These are phyloP conservation scores for Trididemnum clinides DNA, from an alignment of 23 tunicate genomes.

Conservation along the genomic window DNA sequence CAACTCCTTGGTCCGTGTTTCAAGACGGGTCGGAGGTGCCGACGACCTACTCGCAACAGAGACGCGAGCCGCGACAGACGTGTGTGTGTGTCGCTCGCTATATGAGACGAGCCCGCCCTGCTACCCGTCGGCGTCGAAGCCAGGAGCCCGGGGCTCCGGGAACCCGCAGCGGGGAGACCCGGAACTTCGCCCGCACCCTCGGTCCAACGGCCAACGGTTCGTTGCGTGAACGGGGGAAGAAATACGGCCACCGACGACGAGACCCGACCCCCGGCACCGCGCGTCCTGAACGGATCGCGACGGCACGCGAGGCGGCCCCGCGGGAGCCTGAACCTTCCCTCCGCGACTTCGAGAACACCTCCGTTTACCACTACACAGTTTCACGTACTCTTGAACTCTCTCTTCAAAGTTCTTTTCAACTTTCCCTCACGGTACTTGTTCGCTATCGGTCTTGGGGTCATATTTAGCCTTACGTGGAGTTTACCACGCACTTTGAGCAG, in stretches of 20 bases:
- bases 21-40: slow-evolving; percentile 55
- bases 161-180: slow-evolving; percentile 3
- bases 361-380: neutral
- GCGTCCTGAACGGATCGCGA: neutral
- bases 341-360: slow-evolving; percentile 4
- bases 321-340: too few species aligned
- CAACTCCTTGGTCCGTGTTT: slow-evolving; percentile 70
- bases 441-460: neutral
- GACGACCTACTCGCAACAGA: neutral
- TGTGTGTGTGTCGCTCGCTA: too few species aligned
- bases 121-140: too few species aligned
- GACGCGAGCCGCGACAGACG: too few species aligned
- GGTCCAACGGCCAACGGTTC: neutral
- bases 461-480: slow-evolving; percentile 41
- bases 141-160: neutral
- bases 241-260: slow-evolving; percentile 15
- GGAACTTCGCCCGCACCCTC: slow-evolving; percentile 20
- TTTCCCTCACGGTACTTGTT: slow-evolving; percentile 1
- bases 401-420: neutral
- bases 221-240: too few species aligned
- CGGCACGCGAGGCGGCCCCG: neutral
- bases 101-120: too few species aligned
- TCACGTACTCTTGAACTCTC: slow-evolving; percentile 12
- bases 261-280: neutral
- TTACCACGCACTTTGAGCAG: slow-evolving; percentile 37